Conservation (phyloP, 2,113 vertebrate species). For the Anolis carolinensis region DNA sequence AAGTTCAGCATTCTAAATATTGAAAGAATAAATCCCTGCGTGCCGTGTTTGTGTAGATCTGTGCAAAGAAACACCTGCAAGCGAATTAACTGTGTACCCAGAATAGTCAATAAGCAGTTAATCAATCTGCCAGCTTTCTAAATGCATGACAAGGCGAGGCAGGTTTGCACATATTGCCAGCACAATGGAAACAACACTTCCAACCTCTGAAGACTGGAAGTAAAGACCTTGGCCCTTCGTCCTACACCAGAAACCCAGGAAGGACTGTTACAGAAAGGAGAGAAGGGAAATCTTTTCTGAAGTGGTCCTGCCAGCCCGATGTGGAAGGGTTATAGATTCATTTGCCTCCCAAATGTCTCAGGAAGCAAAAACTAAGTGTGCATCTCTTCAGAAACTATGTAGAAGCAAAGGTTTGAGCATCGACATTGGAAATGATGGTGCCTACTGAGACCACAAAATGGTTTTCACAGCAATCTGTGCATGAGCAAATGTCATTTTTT, state of each 20-base stretch:
- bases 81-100: constrained; percentile 44
- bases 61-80: constrained; percentile 22
- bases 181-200: constrained; percentile 34
- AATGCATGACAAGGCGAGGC: constrained; percentile 19
- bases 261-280: not conserved
- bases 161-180: constrained; percentile 20
- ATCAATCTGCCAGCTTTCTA: constrained; percentile 48
- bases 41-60: rapidly evolving
- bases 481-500: constrained; percentile 59
- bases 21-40: constrained; percentile 33
- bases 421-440: constrained; percentile 27
- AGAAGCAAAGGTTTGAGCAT: constrained; percentile 44
- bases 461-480: constrained; percentile 55
- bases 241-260: not conserved
- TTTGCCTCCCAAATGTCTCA: constrained; percentile 26
- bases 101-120: constrained; percentile 54
- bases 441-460: constrained; percentile 59
- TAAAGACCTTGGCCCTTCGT: not conserved
- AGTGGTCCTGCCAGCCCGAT: not conserved
- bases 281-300: rapidly evolving
- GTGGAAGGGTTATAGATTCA: constrained; percentile 44
- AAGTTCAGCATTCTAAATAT: constrained; percentile 23
- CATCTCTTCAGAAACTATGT: constrained; percentile 14
- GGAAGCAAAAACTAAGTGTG: constrained; percentile 29
- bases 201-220: constrained; percentile 41